A percentile compares a stretch with the other conserved stretches of the same genome.
Evolutionary conservation across 2,113 vertebrate genomes (phyloP).

Genomic region (Boleophthalmus pectinirostris): DNA sequence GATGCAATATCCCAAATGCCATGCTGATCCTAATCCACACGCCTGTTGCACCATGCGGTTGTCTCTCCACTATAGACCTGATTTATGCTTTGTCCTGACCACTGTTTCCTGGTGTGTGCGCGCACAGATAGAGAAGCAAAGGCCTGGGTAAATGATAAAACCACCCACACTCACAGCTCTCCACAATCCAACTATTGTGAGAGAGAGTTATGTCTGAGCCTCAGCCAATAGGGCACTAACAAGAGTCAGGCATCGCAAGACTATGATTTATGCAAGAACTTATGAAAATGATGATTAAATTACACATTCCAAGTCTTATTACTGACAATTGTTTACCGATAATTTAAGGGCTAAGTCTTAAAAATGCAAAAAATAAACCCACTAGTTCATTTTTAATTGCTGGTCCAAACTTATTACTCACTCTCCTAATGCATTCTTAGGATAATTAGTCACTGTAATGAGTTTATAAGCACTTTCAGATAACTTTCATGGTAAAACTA

Average conservation of each 20-base stretch:
- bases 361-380: too few species aligned
- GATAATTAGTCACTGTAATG: too few species aligned
- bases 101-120: background rate
- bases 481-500: too few species aligned
- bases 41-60: background rate
- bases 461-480: too few species aligned
- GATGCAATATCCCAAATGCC: background rate
- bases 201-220: conserved; percentile 3
- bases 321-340: background rate
- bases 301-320: background rate
- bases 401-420: too few species aligned
- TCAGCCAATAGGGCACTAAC: background rate
- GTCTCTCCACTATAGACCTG: background rate
- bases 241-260: background rate
- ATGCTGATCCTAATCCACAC: background rate
- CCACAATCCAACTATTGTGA: background rate
- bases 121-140: background rate
- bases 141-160: conserved; percentile 3
- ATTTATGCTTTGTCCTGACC: background rate
- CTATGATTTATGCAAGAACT: background rate
- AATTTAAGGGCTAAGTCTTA: background rate
- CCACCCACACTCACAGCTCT: background rate
- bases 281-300: background rate
- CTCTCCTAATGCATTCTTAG: too few species aligned
- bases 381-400: too few species aligned